A percentile compares a stretch with the other conserved stretches of the same genome.
These are phyloP conservation scores for Oasisia sp. DNA, from an alignment of 2,888 invertebrate genomes.

Conservation along the genomic window DNA sequence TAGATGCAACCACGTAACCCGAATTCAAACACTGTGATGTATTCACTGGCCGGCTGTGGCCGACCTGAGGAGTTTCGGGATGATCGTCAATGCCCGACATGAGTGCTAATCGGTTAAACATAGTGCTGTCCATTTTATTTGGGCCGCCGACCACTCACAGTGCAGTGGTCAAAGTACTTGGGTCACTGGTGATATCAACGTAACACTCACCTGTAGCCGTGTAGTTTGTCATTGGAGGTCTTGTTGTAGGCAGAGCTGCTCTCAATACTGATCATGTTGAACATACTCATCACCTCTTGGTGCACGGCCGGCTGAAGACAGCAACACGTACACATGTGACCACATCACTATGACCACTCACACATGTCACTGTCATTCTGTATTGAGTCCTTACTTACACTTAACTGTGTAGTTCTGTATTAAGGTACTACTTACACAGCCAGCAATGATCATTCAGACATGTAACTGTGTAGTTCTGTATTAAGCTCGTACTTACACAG, in stretches of 20 bases:
- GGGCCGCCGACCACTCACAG: too few relatives aligned
- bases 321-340: background rate
- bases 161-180: too few relatives aligned
- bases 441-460: slow-evolving; percentile 95
- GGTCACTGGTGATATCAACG: background rate
- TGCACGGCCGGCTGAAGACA: slow-evolving; percentile 72
- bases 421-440: slow-evolving; percentile 60
- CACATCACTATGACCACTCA: background rate
- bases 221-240: slow-evolving; percentile 47
- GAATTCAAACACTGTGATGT: too few relatives aligned
- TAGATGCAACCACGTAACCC: too few relatives aligned
- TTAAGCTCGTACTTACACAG: slow-evolving; percentile 56
- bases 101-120: too few relatives aligned
- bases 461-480: slow-evolving; percentile 80
- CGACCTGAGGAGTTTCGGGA: too few relatives aligned
- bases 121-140: too few relatives aligned
- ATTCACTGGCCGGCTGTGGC: too few relatives aligned
- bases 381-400: background rate
- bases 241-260: slow-evolving; percentile 72
- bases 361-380: background rate
- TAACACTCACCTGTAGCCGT: slow-evolving; percentile 65
- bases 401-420: background rate
- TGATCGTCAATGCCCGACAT: too few relatives aligned
- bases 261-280: slow-evolving; percentile 93
- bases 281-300: slow-evolving; percentile 98